Percentiles rank a stretch among this genome's conserved stretches.
Conservation (phyloP, 2,888 invertebrate genomes). For the Spodoptera littoralis region DNA sequence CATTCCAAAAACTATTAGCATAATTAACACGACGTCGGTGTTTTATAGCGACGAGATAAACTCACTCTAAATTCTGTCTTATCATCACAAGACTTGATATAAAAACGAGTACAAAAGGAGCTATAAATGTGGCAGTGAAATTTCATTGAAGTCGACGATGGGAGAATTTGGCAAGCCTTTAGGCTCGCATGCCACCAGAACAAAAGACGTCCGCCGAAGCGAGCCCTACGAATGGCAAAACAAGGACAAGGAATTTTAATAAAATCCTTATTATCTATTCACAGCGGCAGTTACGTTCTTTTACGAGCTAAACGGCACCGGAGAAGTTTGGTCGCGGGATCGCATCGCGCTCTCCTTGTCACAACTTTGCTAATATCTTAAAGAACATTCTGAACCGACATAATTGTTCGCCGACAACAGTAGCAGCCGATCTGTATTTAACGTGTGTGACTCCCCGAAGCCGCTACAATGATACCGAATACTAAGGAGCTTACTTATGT, state of each 20-base stretch:
- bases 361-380: conserved; percentile 78
- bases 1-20: conserved; percentile 26
- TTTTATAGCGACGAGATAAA: conserved; percentile 56
- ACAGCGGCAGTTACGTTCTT: conserved; percentile 83
- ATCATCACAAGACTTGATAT: conserved; percentile 63
- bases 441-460: conserved; percentile 52
- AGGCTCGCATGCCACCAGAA: conserved; percentile 76
- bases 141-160: conserved; percentile 73
- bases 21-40: conserved; percentile 36
- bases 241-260: conserved; percentile 87
- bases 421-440: conserved; percentile 58
- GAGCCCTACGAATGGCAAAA: conserved; percentile 77
- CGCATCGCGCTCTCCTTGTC: conserved; percentile 69
- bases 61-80: conserved; percentile 57
- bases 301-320: conserved; percentile 80
- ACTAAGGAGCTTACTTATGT: conserved; percentile 36
- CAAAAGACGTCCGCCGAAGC: conserved; percentile 73
- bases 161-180: conserved; percentile 70
- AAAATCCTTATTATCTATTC: conserved; percentile 88
- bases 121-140: conserved; percentile 72
- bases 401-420: conserved; percentile 71
- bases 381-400: conserved; percentile 69
- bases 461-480: conserved; percentile 37
- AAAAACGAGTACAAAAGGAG: conserved; percentile 69
- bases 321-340: conserved; percentile 73